Evolutionary conservation across 2,888 invertebrate genomes (phyloP).

Genomic region (Nudaria mundana): DNA sequence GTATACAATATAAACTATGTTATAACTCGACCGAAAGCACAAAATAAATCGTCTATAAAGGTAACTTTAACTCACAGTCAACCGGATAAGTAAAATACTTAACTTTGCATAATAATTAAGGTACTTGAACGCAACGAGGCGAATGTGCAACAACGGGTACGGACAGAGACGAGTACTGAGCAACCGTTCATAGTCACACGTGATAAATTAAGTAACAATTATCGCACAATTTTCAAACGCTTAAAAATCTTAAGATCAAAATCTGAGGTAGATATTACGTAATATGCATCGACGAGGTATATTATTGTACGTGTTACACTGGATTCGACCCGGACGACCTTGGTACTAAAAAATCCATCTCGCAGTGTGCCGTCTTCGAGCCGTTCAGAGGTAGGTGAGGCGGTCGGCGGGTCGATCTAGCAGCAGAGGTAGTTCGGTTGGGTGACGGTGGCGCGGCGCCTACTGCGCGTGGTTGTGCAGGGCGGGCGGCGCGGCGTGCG

Average conservation of each 20-base stretch:
- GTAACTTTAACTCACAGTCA: conserved; percentile 77
- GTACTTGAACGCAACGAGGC: conserved; percentile 54
- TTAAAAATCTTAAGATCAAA: conserved; percentile 79
- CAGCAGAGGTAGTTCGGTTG: conserved; percentile 72
- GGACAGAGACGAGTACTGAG: conserved; percentile 64
- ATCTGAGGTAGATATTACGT: conserved; percentile 78
- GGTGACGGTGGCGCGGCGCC: conserved; percentile 35
- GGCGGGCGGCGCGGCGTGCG: conserved; percentile 81
- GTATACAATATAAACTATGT: conserved; percentile 67
- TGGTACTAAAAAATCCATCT: conserved; percentile 21
- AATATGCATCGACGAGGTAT: conserved; percentile 78
- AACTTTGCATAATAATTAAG: conserved; percentile 50
- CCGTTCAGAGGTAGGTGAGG: conserved; percentile 37
- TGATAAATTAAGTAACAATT: conserved; percentile 77
- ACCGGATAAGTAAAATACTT: conserved; percentile 57
- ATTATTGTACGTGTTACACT: conserved; percentile 64
- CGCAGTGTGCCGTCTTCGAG: conserved; percentile 18
- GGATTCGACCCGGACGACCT: conserved; percentile 42
- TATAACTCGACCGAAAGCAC: conserved; percentile 63
- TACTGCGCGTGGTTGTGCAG: conserved; percentile 85
- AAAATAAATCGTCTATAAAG: conserved; percentile 65
- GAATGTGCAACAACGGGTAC: conserved; percentile 58
- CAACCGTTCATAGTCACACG: conserved; percentile 72
- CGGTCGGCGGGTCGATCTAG: conserved; percentile 45
- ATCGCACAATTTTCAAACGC: conserved; percentile 73